Percentiles rank a stretch among this genome's conserved stretches.
These are phyloP conservation scores for Thamnophis elegans DNA, from an alignment of 2,797 vertebrate species.

Conservation along the genomic window DNA sequence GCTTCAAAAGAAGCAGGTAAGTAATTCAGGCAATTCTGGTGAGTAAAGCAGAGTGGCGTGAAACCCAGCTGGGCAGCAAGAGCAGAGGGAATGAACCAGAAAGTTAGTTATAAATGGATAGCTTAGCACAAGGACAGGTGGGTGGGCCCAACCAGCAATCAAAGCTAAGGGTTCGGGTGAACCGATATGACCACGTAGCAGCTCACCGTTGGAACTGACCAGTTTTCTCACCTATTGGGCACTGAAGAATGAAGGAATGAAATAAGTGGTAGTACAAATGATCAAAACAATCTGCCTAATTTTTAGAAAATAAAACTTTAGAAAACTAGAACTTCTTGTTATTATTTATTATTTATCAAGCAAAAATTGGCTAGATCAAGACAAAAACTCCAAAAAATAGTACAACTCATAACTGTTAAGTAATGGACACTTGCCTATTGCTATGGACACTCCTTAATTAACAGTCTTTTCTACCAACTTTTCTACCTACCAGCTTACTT, in stretches of 20 bases:
- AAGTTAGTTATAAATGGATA: no score
- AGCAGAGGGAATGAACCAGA: no score
- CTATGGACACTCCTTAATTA: conserved; percentile 28
- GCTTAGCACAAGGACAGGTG: no score
- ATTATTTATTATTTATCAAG: conserved; percentile 17
- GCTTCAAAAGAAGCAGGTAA: no score
- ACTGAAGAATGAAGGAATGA: not conserved
- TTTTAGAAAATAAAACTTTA: not conserved
- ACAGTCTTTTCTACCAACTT: conserved; percentile 19
- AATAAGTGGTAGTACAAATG: not conserved
- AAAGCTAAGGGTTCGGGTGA: no score
- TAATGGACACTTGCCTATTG: not conserved
- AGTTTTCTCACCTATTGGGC: not conserved
- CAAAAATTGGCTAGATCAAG: not conserved
- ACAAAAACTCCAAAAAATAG: not conserved
- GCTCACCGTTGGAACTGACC: no score
- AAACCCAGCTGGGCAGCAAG: no score
- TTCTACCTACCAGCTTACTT: not conserved
- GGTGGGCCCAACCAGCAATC: no score
- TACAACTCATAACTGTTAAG: conserved; percentile 6
- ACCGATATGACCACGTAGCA: no score
- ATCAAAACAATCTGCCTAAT: not conserved
- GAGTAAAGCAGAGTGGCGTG: no score
- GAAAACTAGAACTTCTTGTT: not conserved
- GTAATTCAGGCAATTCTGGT: no score